phyloP scores from a whole-genome alignment of 2,797 vertebrate genomes.

The Hemibagrus guttatus region DNA sequence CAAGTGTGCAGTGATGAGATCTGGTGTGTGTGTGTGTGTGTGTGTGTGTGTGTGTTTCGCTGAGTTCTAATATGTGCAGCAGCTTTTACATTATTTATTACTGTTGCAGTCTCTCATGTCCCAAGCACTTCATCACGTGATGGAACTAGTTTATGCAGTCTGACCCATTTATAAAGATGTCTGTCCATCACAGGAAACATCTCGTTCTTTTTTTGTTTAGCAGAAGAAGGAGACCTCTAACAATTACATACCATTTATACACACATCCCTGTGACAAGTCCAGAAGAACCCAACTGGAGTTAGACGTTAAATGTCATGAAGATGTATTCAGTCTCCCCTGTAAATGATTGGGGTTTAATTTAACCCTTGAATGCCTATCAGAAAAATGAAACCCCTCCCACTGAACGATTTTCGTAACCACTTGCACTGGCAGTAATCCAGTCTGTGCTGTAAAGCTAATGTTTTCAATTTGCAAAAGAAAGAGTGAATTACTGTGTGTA shows the following conservation, averaged over 20 bases:
- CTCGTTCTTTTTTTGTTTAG: background rate
- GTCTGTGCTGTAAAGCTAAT: background rate
- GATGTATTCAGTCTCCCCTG: too few relatives aligned
- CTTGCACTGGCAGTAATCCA: background rate
- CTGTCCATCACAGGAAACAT: background rate
- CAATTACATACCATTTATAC: background rate
- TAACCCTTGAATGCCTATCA: background rate
- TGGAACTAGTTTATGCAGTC: slow-evolving; percentile 10
- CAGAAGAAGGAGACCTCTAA: background rate
- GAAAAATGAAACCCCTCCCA: background rate
- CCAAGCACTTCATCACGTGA: slow-evolving; percentile 2
- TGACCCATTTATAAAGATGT: slow-evolving; percentile 19
- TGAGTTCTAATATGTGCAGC: background rate
- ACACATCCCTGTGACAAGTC: background rate
- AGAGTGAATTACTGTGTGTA: background rate
- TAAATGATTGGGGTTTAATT: background rate
- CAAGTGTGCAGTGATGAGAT: slow-evolving; percentile 7
- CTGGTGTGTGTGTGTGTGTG: background rate
- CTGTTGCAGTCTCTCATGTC: slow-evolving; percentile 19
- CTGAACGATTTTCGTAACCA: background rate
- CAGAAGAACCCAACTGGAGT: background rate
- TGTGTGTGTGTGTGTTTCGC: too few relatives aligned
- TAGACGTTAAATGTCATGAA: background rate
- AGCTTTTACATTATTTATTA: slow-evolving; percentile 36
- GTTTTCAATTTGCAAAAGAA: background rate